Percentiles rank a stretch among this genome's conserved stretches.
Conservation (phyloP, 2,797 vertebrate species). For the Sandelia bainsii region DNA sequence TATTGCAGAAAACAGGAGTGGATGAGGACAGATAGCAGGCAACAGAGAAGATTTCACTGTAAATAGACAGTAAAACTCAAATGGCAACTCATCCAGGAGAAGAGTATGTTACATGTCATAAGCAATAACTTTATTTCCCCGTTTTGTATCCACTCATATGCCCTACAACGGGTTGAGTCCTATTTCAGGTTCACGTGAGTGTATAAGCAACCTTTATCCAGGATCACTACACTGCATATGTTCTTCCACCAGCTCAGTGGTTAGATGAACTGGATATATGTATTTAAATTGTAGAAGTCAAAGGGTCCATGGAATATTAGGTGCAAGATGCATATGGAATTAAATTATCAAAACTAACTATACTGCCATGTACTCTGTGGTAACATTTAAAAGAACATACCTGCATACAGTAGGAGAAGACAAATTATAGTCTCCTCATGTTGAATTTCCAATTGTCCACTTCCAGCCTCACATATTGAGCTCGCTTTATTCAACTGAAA, state of each 20-base stretch:
- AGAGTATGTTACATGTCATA: conserved; percentile 37
- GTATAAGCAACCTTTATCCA: conserved; percentile 37
- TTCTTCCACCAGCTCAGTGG: conserved; percentile 13
- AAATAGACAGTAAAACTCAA: conserved; percentile 79
- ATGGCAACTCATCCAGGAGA: conserved; percentile 46
- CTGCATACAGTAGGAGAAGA: neutral
- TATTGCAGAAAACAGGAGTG: conserved; percentile 52
- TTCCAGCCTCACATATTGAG: conserved; percentile 21
- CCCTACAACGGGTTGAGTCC: conserved; percentile 44
- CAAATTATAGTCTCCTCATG: conserved; percentile 1
- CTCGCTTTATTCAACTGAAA: conserved; percentile 48
- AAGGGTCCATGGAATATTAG: conserved; percentile 1
- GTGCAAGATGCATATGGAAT: neutral
- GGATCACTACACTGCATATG: conserved; percentile 49
- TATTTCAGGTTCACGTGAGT: conserved; percentile 48
- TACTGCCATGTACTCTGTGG: neutral
- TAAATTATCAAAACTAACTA: no score
- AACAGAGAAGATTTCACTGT: conserved; percentile 67
- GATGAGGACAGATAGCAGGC: conserved; percentile 56
- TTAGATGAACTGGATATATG: conserved; percentile 16
- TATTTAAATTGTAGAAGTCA: no score
- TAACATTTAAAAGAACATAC: conserved; percentile 11
- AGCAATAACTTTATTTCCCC: conserved; percentile 52
- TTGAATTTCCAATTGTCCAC: neutral
- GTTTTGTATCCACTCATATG: conserved; percentile 51